Base-by-base conservation (phyloP, 2,113 vertebrate species). In the Oriolus oriolus region DNA sequence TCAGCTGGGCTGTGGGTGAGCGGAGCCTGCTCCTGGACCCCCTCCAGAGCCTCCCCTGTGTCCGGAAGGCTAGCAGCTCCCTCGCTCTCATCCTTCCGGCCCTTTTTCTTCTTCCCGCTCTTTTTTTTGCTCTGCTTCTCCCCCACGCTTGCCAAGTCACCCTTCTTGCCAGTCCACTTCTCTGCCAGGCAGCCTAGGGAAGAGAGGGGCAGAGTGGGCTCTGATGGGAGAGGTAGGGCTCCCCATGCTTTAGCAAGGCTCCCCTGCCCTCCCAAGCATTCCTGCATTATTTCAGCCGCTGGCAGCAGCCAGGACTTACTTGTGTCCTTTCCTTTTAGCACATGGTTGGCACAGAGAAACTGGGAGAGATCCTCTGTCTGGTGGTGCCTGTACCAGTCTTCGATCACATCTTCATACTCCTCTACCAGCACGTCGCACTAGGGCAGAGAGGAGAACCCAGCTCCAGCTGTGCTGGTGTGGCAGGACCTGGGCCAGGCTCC, bases 371-470 rank as follows among this genome's bases (percentile, higher is more conserved):
- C 99, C 52, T 99, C 99, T 1, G 98, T 98, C 96, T 99, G 99
- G 94, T 96, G 98, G 50, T 99, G 98, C 93, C 98, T 98, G 97
- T 99, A 99, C 99, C 99, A 99, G 90, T 99, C 99, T 90, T 99
- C 99, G 1, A 99, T 99, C 92, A 99, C 99, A 0, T 99, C 99
- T 97, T 99, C 99, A 8, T 98, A 99, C 96, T 98, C 96, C 73
- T 99, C 99, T 64, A 99, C 98, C 98, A 99, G 93, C 89, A 98
- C 98, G 2, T 99, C 99, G 2, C 99, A 99, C 99, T 99, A 42
- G 50, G 1, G 0, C 23, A 26, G 65, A 87, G 39, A 35, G 35
- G 12, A 95, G 22, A 83, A 52, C 69, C 22, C 1, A 10, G 47
- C 49, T 92, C 26, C 41, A 27, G 33, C 61, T 0, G 0, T 1